Conservation (phyloP, 1,140 invertebrate species). For the Grapholita molesta region DNA sequence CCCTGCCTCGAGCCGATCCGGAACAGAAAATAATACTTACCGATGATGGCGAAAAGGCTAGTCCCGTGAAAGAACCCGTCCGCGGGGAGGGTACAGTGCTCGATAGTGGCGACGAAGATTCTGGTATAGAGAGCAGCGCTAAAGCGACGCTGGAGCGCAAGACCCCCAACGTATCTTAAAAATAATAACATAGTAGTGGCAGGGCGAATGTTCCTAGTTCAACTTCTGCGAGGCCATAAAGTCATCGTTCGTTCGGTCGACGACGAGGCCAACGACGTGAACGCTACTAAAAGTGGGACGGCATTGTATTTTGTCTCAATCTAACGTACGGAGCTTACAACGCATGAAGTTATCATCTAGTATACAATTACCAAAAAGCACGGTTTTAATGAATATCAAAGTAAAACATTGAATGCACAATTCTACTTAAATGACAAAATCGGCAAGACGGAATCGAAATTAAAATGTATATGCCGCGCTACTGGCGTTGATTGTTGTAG, state of each 20-base stretch:
- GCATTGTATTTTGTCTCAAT: background rate
- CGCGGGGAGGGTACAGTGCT: constrained; percentile 79
- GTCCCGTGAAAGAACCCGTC: constrained; percentile 52
- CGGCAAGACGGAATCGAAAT: background rate
- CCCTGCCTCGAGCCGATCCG: constrained; percentile 28
- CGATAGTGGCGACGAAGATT: constrained; percentile 80
- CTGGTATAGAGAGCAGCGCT: constrained; percentile 79
- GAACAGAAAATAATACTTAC: constrained; percentile 52
- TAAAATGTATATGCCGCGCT: background rate
- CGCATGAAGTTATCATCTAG: background rate
- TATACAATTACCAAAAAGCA: background rate
- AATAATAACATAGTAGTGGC: constrained; percentile 24
- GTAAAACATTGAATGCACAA: too few species aligned
- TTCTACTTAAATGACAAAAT: too few species aligned
- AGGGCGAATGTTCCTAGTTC: background rate
- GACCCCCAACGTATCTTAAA: constrained; percentile 51
- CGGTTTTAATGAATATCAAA: background rate
- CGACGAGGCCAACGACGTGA: too few species aligned
- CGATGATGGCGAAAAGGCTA: constrained; percentile 38
- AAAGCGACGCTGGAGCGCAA: constrained; percentile 77
- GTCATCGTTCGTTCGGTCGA: too few species aligned
- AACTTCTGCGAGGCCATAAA: background rate
- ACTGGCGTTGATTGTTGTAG: background rate
- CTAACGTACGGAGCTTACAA: background rate
- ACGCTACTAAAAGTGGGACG: background rate